Base-by-base conservation (phyloP, 2,113 vertebrate genomes). In the Salvelinus fontinalis region DNA sequence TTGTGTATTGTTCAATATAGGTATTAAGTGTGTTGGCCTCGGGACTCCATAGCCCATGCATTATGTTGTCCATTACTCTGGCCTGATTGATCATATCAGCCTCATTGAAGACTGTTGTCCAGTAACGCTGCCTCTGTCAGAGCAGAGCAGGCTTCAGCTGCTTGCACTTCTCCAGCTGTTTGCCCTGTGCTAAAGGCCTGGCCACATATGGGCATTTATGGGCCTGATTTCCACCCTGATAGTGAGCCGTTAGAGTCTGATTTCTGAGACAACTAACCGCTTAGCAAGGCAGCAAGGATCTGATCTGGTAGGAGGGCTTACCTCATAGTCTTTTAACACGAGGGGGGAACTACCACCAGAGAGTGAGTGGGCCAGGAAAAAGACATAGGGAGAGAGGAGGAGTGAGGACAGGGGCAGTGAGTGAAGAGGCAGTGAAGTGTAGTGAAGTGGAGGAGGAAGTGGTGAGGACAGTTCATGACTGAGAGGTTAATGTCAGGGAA, bases 401-500 rank as follows among this genome's bases (percentile, higher is more conserved):
- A 67, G 69, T n/a, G n/a, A 59, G 60, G 27, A 62, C 48, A 14
- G 2, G 71, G 39, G 8, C 13, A 13, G 54, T 75, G 26, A 78
- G 81, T 79, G 69, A 75, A 84, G 76, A 80, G 68, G 16, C 72
- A 79, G 76, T 83, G 82, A 81, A 79, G 75, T 59, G 74, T 24
- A 54, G 66, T 44, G 7, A 26, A 39, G 75, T 44, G 51, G 71
- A 76, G 84, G 64, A 79, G 78, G 80, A 82, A 87, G 85, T 82
- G 83, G 83, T 76, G 27, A 4, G 65, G 65, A 29, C 14, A 67
- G 39, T 44, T 86, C 51, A 80, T 88, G 84, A 90, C 87, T 79
- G 85, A 88, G 88, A 90, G 90, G 92, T 93, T 93, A 91, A 92
- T 92, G 89, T 87, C 83, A 84, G 85, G 67, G 83, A 93, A 93